phyloP scores from a whole-genome alignment of 1,140 invertebrate species.

The Harlomillsia oculata region DNA sequence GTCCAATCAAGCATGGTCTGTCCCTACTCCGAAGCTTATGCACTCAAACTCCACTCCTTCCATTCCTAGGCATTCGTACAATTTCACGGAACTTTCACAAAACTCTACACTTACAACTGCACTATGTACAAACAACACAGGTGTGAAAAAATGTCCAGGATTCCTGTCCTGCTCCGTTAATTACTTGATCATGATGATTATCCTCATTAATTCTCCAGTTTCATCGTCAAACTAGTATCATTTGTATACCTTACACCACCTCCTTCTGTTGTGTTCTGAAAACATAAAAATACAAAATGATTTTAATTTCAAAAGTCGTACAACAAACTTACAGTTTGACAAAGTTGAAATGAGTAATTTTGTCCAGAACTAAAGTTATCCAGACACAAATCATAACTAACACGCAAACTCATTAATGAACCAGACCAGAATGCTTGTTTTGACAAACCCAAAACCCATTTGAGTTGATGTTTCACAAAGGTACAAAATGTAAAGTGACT shows the following conservation, averaged over 20 bases:
- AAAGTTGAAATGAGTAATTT: background rate
- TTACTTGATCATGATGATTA: background rate
- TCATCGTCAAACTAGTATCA: background rate
- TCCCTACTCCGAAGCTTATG: background rate
- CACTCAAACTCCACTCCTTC: background rate
- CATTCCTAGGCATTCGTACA: background rate
- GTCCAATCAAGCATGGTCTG: constrained; percentile 28
- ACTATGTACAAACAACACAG: background rate
- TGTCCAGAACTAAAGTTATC: background rate
- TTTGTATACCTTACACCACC: background rate
- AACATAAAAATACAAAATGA: background rate
- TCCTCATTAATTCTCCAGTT: background rate
- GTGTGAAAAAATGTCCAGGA: background rate
- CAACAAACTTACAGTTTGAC: background rate
- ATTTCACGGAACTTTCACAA: background rate
- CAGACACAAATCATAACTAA: background rate
- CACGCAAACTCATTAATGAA: background rate
- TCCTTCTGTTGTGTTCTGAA: background rate
- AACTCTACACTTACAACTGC: background rate
- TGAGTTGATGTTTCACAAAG: background rate
- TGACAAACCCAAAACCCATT: background rate
- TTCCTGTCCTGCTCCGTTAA: background rate
- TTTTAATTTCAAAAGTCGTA: background rate
- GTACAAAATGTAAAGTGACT: too few relatives aligned
- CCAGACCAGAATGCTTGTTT: background rate